These are phyloP conservation scores for Euthynnus affinis DNA, from an alignment of 2,797 vertebrate species.

Conservation along the genomic window DNA sequence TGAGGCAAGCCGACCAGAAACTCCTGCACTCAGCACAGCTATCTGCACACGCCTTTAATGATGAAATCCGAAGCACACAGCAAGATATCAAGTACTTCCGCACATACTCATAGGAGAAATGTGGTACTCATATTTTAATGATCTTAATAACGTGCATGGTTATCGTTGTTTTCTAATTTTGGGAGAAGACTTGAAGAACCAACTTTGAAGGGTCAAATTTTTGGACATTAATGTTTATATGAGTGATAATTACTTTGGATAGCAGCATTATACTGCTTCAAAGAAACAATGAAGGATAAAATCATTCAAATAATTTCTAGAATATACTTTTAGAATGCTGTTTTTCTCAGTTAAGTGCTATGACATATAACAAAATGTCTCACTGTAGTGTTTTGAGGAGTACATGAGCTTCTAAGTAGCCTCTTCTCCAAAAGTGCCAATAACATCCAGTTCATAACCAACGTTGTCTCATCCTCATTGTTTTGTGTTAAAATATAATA, in stretches of 20 bases:
- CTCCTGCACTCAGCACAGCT: not conserved
- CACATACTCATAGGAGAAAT: not conserved
- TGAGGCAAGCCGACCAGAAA: conserved; percentile 23
- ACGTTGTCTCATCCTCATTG: not conserved
- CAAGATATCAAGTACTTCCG: not conserved
- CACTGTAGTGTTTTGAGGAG: not conserved
- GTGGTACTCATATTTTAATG: not conserved
- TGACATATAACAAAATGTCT: not conserved
- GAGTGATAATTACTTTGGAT: not conserved
- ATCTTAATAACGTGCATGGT: not conserved
- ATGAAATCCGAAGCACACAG: conserved; percentile 15
- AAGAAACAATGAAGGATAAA: not conserved
- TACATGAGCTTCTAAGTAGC: not conserved
- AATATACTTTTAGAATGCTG: not conserved
- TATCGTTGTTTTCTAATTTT: conserved; percentile 5
- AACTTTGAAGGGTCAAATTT: not conserved
- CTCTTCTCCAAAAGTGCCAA: not conserved
- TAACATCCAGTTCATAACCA: not conserved
- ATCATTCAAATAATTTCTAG: not conserved
- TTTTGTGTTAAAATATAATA: not conserved
- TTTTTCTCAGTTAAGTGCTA: not conserved
- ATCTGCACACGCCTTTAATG: conserved; percentile 5
- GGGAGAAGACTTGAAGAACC: conserved; percentile 4
- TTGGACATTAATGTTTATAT: not conserved
- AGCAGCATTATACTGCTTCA: conserved; percentile 1